These are phyloP conservation scores for Calliphora vicina DNA, from an alignment of 1,140 invertebrate species.

Conservation along the genomic window DNA sequence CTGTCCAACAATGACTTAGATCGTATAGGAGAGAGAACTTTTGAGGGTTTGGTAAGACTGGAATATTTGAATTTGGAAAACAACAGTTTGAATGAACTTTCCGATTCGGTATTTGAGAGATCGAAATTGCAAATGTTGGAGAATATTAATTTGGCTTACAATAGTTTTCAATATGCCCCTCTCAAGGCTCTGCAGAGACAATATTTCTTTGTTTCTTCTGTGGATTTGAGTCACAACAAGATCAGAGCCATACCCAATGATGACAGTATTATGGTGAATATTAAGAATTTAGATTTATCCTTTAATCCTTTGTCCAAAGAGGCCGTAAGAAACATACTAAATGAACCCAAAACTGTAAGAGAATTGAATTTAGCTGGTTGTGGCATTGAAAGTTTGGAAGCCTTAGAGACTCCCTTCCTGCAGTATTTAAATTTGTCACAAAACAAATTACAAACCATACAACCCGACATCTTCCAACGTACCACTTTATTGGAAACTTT, in stretches of 20 bases:
- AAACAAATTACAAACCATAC: constrained; percentile 76
- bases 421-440: constrained; percentile 80
- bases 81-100: constrained; percentile 78
- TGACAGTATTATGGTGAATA: constrained; percentile 84
- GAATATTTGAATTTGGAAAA: constrained; percentile 77
- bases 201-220: constrained; percentile 78
- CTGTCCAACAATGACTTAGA: constrained; percentile 80
- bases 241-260: constrained; percentile 81
- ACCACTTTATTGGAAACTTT: constrained; percentile 80
- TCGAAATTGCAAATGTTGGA: constrained; percentile 80
- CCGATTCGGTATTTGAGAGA: constrained; percentile 85
- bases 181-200: constrained; percentile 81
- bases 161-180: constrained; percentile 81
- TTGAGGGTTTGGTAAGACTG: constrained; percentile 81
- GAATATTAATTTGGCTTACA: constrained; percentile 80
- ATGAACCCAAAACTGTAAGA: constrained; percentile 87
- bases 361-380: constrained; percentile 83
- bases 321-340: constrained; percentile 78
- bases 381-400: constrained; percentile 72
- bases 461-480: constrained; percentile 74
- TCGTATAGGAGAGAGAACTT: constrained; percentile 78
- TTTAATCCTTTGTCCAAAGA: constrained; percentile 81
- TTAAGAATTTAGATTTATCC: constrained; percentile 86
- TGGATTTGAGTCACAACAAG: constrained; percentile 82
- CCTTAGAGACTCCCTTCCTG: constrained; percentile 87